Percentiles rank a stretch among this genome's conserved stretches.
phyloP scores from a whole-genome alignment of 2,113 vertebrate genomes.

The Gadus macrocephalus region DNA sequence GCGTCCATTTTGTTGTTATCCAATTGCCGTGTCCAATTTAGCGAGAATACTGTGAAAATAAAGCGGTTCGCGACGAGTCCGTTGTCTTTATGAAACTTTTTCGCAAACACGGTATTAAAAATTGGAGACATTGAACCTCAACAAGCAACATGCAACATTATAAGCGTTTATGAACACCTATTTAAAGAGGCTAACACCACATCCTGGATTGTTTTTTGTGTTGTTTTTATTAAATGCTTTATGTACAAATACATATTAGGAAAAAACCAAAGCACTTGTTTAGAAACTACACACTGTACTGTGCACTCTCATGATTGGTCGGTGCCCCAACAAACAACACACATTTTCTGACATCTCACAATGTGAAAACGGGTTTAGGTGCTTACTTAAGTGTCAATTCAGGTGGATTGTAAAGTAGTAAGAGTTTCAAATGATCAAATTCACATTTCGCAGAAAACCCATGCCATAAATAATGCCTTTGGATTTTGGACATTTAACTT shows the following conservation, averaged over 20 bases:
- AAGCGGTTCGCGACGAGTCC: slow-evolving; percentile 76
- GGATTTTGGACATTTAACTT: too few species aligned
- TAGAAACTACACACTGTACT: slow-evolving; percentile 87
- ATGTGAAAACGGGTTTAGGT: slow-evolving; percentile 72
- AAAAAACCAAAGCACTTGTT: slow-evolving; percentile 86
- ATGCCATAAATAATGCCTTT: too few species aligned
- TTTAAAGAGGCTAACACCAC: slow-evolving; percentile 97
- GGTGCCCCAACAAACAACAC: slow-evolving; percentile 80
- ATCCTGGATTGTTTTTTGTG: slow-evolving; percentile 90
- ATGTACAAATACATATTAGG: slow-evolving; percentile 99
- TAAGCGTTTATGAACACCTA: slow-evolving; percentile 80
- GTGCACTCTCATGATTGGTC: slow-evolving; percentile 75
- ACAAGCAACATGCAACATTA: too few species aligned
- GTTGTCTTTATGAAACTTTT: slow-evolving; percentile 83
- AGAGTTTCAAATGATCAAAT: slow-evolving; percentile 59
- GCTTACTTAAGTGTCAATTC: slow-evolving; percentile 77
- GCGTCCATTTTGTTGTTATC: slow-evolving; percentile 84
- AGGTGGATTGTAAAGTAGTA: slow-evolving; percentile 75
- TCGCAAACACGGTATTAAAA: slow-evolving; percentile 84
- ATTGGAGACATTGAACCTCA: slow-evolving; percentile 15
- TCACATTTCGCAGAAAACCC: too few species aligned
- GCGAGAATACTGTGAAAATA: slow-evolving; percentile 64
- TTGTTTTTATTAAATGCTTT: slow-evolving; percentile 84
- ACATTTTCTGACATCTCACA: slow-evolving; percentile 82
- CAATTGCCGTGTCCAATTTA: slow-evolving; percentile 84